phyloP scores from a whole-genome alignment of 2,888 invertebrate genomes.

The Sarcophaga subvicina region DNA sequence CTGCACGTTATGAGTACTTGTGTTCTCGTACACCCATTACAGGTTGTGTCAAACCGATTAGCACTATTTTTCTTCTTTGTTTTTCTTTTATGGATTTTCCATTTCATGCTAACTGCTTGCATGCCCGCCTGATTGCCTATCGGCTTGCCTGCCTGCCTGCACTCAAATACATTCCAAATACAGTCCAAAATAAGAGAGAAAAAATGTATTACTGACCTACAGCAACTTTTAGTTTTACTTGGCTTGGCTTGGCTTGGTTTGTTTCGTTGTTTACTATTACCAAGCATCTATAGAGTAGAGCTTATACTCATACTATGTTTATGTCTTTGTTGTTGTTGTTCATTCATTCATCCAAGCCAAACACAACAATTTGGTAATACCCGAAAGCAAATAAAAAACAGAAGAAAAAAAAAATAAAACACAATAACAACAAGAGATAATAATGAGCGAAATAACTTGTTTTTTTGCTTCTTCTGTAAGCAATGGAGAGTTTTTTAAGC shows the following conservation, averaged over 20 bases:
- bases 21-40: neutral
- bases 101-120: slow-evolving; percentile 19
- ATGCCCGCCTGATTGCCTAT: too few species aligned
- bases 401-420: slow-evolving; percentile 15
- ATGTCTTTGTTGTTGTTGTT: neutral
- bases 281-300: neutral
- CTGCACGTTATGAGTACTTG: neutral
- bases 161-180: neutral
- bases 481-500: slow-evolving; percentile 15
- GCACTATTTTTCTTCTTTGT: slow-evolving; percentile 24
- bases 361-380: slow-evolving; percentile 62
- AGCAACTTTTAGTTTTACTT: slow-evolving; percentile 61
- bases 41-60: slow-evolving; percentile 51
- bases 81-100: slow-evolving; percentile 47
- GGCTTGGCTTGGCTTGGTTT: slow-evolving; percentile 11
- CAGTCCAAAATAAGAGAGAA: neutral
- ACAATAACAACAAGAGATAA: slow-evolving; percentile 37
- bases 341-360: slow-evolving; percentile 44
- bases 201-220: slow-evolving; percentile 66
- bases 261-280: slow-evolving; percentile 10
- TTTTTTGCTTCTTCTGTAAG: slow-evolving; percentile 19
- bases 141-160: neutral
- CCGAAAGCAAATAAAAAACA: slow-evolving; percentile 40
- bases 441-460: slow-evolving; percentile 50
- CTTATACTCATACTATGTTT: neutral